Evolutionary conservation across 92 coral and sea anemone genomes (phyloP).

Genomic region (Actinernus sp.): DNA sequence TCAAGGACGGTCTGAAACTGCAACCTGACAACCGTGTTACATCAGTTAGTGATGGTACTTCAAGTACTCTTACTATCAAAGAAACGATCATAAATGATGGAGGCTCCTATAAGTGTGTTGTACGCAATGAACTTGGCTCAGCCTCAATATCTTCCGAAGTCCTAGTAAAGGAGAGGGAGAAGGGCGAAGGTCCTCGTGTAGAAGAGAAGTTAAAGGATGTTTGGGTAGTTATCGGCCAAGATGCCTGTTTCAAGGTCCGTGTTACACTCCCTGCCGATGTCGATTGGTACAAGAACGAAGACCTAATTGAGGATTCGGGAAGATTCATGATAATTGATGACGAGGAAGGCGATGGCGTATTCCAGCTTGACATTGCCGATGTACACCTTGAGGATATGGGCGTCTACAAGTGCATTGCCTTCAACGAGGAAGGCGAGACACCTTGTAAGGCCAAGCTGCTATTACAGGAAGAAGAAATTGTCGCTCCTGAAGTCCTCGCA

Average conservation of each 20-base stretch:
- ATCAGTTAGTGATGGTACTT: slow-evolving; percentile 39
- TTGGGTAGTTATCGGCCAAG: slow-evolving; percentile 42
- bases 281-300: slow-evolving; percentile 81
- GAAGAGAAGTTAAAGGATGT: slow-evolving; percentile 63
- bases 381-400: slow-evolving; percentile 80
- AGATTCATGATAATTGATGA: slow-evolving; percentile 69
- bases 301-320: slow-evolving; percentile 77
- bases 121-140: slow-evolving; percentile 64
- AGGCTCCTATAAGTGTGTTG: slow-evolving; percentile 72
- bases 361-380: slow-evolving; percentile 74
- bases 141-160: slow-evolving; percentile 70
- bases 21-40: slow-evolving; percentile 45
- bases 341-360: slow-evolving; percentile 69
- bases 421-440: slow-evolving; percentile 78
- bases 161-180: slow-evolving; percentile 71
- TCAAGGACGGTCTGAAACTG: slow-evolving; percentile 66
- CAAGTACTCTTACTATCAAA: slow-evolving; percentile 41
- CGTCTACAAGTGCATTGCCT: slow-evolving; percentile 87
- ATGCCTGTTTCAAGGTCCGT: slow-evolving; percentile 79
- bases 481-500: slow-evolving; percentile 69
- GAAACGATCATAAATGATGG: slow-evolving; percentile 67
- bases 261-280: slow-evolving; percentile 82
- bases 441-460: slow-evolving; percentile 78
- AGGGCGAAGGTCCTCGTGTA: slow-evolving; percentile 67
- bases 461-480: slow-evolving; percentile 57